These are phyloP conservation scores for Clitarchus hookeri DNA, from an alignment of 2,888 invertebrate species.

Conservation along the genomic window DNA sequence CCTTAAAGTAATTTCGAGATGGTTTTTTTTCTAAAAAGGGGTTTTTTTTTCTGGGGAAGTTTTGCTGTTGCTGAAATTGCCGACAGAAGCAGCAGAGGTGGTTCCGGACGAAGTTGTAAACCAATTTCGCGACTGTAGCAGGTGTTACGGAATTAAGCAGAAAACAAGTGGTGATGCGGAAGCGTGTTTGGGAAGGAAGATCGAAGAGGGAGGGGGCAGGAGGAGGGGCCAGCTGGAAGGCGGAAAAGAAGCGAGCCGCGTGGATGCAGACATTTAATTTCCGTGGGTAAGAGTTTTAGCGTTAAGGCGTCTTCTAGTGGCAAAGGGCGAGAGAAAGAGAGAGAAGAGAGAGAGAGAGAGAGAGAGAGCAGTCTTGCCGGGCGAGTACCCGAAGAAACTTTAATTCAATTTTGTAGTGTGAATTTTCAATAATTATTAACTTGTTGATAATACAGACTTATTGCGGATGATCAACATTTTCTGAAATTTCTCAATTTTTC, in stretches of 20 bases:
- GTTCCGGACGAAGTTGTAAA: background rate
- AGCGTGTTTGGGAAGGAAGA: background rate
- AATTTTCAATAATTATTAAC: too few relatives aligned
- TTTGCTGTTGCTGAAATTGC: background rate
- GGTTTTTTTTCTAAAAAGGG: background rate
- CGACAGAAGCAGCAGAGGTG: background rate
- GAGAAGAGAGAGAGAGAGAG: too few relatives aligned
- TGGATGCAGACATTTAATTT: background rate
- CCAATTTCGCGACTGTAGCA: constrained; percentile 14
- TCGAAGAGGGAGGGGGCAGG: background rate
- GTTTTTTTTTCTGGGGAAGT: background rate
- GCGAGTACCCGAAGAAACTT: too few relatives aligned
- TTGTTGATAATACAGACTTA: too few relatives aligned
- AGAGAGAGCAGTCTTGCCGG: too few relatives aligned
- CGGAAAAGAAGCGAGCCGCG: background rate
- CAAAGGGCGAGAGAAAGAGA: too few relatives aligned
- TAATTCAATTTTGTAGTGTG: too few relatives aligned
- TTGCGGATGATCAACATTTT: too few relatives aligned
- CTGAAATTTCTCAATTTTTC: too few relatives aligned
- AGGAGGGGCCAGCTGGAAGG: background rate
- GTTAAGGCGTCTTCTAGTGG: background rate
- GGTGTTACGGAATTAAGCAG: constrained; percentile 14
- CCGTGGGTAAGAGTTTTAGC: background rate
- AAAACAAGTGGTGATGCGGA: background rate
- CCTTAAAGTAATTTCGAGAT: background rate